Percentiles rank a stretch among this genome's conserved stretches.
Conservation (phyloP, 1,140 invertebrate species). For the Eubasilissa regina region DNA sequence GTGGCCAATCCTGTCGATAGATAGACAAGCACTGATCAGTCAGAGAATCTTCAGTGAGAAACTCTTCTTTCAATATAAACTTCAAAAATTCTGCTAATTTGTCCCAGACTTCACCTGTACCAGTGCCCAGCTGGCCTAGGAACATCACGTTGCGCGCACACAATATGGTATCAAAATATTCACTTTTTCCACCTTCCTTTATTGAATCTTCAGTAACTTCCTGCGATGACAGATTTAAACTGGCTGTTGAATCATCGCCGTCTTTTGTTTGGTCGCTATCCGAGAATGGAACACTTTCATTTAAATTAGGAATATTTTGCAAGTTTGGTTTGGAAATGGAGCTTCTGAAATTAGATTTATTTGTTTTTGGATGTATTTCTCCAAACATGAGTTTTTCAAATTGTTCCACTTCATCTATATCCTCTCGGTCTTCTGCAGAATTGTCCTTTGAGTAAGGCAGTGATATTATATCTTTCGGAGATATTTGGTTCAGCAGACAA, state of each 20-base stretch:
- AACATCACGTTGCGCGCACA: conserved; percentile 66
- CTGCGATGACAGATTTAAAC: not conserved
- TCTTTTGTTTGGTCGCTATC: not conserved
- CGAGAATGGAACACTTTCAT: not conserved
- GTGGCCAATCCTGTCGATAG: conserved; percentile 69
- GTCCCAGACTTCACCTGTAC: conserved; percentile 62
- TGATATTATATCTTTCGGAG: not conserved
- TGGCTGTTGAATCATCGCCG: not conserved
- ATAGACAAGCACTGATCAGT: conserved; percentile 69
- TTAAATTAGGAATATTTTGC: not conserved
- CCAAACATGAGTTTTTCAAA: conserved; percentile 23
- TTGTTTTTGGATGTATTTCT: not conserved
- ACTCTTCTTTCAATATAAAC: conserved; percentile 64
- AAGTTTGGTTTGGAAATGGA: not conserved
- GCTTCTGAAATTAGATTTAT: not conserved
- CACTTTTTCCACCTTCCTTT: conserved; percentile 23
- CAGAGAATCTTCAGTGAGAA: conserved; percentile 67
- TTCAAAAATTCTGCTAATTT: conserved; percentile 63
- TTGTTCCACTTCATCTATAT: not conserved
- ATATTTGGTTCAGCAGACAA: conserved; percentile 15
- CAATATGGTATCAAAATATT: conserved; percentile 65
- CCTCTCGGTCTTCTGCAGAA: not conserved
- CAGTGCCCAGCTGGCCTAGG: conserved; percentile 51
- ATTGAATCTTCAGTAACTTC: not conserved
- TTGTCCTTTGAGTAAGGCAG: not conserved